phyloP scores from a whole-genome alignment of 2,113 vertebrate genomes.

The Antigone vipio region DNA sequence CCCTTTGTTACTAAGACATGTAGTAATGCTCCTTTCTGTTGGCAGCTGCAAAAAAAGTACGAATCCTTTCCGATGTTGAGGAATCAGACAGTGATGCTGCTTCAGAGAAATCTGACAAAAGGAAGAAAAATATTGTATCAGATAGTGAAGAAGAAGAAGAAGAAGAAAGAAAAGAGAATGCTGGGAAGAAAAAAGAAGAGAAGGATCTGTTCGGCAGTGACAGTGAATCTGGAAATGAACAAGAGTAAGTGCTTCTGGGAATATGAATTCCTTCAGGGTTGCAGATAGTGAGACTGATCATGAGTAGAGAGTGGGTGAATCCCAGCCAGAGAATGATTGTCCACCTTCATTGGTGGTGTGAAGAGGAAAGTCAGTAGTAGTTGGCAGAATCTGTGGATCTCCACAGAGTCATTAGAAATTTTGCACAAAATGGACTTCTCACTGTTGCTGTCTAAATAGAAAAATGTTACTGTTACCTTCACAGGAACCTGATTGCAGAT shows the following conservation, averaged over 20 bases:
- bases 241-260: constrained; percentile 85
- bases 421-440: background rate
- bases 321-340: background rate
- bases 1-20: background rate
- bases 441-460: background rate
- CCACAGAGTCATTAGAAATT: background rate
- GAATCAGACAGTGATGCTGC: constrained; percentile 85
- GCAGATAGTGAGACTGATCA: background rate
- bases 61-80: constrained; percentile 87
- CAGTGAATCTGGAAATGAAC: constrained; percentile 92
- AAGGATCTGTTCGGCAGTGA: constrained; percentile 95
- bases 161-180: constrained; percentile 70
- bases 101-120: constrained; percentile 75
- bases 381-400: background rate
- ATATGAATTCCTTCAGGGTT: background rate
- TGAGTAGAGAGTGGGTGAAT: background rate
- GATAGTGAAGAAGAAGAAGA: constrained; percentile 88
- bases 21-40: constrained; percentile 24
- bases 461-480: constrained; percentile 1
- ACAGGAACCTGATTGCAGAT: constrained; percentile 96
- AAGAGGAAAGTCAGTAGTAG: background rate
- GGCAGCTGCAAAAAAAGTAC: constrained; percentile 84
- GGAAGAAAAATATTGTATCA: constrained; percentile 77
- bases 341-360: background rate
- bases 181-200: constrained; percentile 81